Evolutionary conservation across 2,113 vertebrate species (phyloP), one percentile per base, ranked within the genome.

Genomic region (Peromyscus polionotus): DNA sequence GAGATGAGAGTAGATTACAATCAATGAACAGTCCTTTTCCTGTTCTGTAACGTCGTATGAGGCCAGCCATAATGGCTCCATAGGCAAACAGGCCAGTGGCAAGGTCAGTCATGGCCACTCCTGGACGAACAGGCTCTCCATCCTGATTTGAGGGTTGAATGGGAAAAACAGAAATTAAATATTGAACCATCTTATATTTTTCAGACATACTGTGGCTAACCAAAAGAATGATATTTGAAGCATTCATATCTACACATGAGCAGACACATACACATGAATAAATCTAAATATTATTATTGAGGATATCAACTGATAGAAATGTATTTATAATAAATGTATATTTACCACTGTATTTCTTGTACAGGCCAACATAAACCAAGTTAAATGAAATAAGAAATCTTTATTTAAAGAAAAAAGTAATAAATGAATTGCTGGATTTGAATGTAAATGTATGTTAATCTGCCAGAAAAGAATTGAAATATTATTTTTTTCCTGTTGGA

Each of bases 71-170:
- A 88, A 99, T 96, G 70, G 99, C 99, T 93, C 99, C 99, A 22
- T 98, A 99, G 0, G 99, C 92, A 59, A 99, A 99, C 28, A 99
- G 97, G 5, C 99, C 99, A 57, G 99, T 99, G 8, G 99, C 99
- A 97, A 99, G 98, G 93, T 99, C 99, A 0, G 99, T 99, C 99
- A 99, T 99, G 63, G 99, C 99, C 1, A 99, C 99, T 26, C 99
- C 99, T 1, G 99, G 98, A 91, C 99, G 99, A 84, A 99, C 99
- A 5, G 99, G 99, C 31, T 99, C 99, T 5, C 99, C 99, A 79
- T 96, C 99, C 99, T 99, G 97, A 93, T 96, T 91, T 31, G 65
- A 94, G 10, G 87, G 63, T 88, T 67, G n/a, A 54, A 88, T 36
- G 70, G 95, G 11, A 68, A 96, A 63, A 94, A 91, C 4, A 96